phyloP scores from a whole-genome alignment of 1,140 invertebrate species.

The Listronotus bonariensis region DNA sequence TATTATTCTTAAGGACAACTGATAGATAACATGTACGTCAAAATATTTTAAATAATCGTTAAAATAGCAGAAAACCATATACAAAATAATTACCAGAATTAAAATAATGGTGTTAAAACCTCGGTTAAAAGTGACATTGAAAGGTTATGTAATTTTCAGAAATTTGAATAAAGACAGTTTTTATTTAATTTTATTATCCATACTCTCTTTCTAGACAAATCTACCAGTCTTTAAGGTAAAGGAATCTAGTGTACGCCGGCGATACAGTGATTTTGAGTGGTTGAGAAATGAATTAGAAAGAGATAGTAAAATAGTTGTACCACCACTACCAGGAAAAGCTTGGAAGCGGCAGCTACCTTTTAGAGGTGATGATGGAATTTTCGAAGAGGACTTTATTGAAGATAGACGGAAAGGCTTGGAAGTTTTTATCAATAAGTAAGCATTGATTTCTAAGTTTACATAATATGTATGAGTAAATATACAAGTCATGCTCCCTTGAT shows the following conservation, averaged over 20 bases:
- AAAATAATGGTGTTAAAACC: too few species aligned
- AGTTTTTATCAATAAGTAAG: slow-evolving; percentile 97
- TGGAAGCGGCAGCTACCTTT: slow-evolving; percentile 98
- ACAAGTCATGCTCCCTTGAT: too few species aligned
- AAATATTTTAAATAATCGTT: too few species aligned
- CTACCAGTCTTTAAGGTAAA: slow-evolving; percentile 99
- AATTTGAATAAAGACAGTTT: too few species aligned
- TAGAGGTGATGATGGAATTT: slow-evolving; percentile 97
- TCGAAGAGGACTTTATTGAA: slow-evolving; percentile 99
- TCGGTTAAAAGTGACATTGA: too few species aligned
- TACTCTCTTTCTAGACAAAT: slow-evolving; percentile 90
- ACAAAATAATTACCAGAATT: too few species aligned
- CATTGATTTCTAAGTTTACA: slow-evolving; percentile 19
- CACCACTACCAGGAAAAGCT: slow-evolving; percentile 95
- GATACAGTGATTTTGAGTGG: slow-evolving; percentile 99
- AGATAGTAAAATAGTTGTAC: slow-evolving; percentile 99
- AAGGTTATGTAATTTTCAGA: too few species aligned
- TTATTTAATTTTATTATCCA: too few species aligned
- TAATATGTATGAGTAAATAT: too few species aligned
- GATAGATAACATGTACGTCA: too few species aligned
- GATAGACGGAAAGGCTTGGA: slow-evolving; percentile 97
- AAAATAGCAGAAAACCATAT: too few species aligned
- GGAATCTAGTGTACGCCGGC: slow-evolving; percentile 94
- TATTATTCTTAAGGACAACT: too few species aligned
- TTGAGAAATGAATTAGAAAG: slow-evolving; percentile 97